Conservation (phyloP, 2,113 vertebrate species). For the Pelecanoides urinatrix region DNA sequence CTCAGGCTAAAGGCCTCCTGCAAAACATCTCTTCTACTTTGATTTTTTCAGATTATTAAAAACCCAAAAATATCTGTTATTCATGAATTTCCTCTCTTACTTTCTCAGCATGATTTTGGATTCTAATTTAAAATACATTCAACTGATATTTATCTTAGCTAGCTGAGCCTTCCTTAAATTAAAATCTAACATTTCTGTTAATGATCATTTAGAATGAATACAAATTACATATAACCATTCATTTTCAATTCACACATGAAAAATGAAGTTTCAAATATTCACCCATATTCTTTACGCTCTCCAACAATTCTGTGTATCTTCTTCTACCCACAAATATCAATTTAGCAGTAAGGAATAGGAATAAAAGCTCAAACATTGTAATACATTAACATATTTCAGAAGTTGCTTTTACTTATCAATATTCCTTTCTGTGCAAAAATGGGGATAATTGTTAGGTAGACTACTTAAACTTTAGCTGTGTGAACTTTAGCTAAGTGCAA, state of each 20-base stretch:
- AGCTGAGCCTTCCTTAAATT: background rate
- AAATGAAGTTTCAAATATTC: background rate
- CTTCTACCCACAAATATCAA: background rate
- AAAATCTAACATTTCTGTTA: background rate
- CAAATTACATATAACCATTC: background rate
- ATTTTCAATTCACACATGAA: background rate
- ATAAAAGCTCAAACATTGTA: background rate
- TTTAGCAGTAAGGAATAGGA: background rate
- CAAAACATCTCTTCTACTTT: background rate
- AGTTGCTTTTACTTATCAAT: background rate
- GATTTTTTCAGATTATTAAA: background rate
- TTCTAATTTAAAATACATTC: background rate
- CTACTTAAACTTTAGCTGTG: background rate
- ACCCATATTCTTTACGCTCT: background rate
- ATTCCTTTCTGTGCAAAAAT: background rate
- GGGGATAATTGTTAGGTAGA: background rate
- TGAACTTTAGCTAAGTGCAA: background rate
- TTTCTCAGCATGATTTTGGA: background rate
- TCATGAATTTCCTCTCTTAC: background rate
- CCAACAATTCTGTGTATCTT: background rate
- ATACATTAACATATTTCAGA: background rate
- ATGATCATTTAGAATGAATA: background rate
- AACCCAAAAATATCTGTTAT: background rate
- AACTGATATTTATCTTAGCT: background rate
- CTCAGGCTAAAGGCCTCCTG: background rate